Conservation (phyloP, 2,113 vertebrate genomes). For the Zosterops pallidus region DNA sequence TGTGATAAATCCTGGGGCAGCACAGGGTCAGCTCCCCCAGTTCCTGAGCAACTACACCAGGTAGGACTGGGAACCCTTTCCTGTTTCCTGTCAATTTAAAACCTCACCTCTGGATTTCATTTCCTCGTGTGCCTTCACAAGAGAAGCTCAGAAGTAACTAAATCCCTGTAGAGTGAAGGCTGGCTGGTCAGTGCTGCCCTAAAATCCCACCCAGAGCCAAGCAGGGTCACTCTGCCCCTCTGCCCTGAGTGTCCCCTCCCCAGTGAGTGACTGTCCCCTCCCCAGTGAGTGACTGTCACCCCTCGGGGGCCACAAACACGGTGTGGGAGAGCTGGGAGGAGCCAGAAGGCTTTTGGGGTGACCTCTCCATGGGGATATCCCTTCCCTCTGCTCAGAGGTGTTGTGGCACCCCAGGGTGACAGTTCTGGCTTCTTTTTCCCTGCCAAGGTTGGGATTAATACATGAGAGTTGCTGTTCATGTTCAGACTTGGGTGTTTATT, state of each 20-base stretch:
- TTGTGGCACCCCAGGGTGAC: background rate
- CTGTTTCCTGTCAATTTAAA: background rate
- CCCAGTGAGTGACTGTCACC: accelerated
- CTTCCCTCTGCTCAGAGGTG: background rate
- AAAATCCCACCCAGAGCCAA: background rate
- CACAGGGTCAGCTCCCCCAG: background rate
- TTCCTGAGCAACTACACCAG: background rate
- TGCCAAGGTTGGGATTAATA: background rate
- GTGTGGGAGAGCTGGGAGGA: background rate
- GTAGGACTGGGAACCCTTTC: background rate
- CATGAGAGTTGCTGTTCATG: background rate
- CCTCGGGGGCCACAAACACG: accelerated
- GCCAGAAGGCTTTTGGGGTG: background rate
- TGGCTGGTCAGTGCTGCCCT: background rate
- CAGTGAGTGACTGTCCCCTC: background rate
- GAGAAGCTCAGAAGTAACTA: background rate
- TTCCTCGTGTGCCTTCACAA: background rate
- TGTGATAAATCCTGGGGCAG: background rate
- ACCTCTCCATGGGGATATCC: background rate
- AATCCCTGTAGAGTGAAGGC: background rate
- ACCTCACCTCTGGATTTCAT: background rate
- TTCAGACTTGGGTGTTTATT: background rate
- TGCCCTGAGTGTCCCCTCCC: too few relatives aligned
- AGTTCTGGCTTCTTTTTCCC: background rate
- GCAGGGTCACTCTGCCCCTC: background rate